These are phyloP conservation scores for Lagocephalus sceleratus DNA, from an alignment of 2,797 vertebrate genomes.

Conservation along the genomic window DNA sequence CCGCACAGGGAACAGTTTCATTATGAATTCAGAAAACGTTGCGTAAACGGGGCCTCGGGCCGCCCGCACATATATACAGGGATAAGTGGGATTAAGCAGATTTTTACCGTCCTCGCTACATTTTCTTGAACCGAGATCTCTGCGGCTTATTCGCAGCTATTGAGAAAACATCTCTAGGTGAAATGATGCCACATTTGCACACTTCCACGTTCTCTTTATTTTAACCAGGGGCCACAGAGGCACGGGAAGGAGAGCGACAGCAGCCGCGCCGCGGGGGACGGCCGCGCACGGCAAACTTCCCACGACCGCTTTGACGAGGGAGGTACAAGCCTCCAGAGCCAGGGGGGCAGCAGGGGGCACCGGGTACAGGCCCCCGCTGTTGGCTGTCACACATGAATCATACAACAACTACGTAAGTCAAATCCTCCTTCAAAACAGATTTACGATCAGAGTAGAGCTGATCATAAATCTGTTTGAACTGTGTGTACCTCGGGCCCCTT, in stretches of 20 bases:
- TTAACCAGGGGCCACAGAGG: conserved; percentile 84
- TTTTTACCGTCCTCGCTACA: conserved; percentile 25
- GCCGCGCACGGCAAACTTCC: conserved; percentile 81
- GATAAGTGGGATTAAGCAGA: conserved; percentile 35
- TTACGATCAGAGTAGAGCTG: conserved; percentile 36
- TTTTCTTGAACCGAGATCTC: conserved; percentile 6
- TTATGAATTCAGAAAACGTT: too few species aligned
- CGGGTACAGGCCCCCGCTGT: conserved; percentile 85
- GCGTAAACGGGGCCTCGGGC: too few species aligned
- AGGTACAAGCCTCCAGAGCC: conserved; percentile 79
- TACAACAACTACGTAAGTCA: conserved; percentile 97
- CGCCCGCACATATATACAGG: conserved; percentile 10
- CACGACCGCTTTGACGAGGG: conserved; percentile 78
- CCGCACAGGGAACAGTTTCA: too few species aligned
- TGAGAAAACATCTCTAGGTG: conserved; percentile 8
- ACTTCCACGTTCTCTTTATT: conserved; percentile 26
- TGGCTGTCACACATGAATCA: conserved; percentile 82
- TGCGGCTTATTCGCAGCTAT: conserved; percentile 6
- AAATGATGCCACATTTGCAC: conserved; percentile 18
- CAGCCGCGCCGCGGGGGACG: conserved; percentile 82
- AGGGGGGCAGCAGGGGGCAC: conserved; percentile 77
- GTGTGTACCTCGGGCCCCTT: conserved; percentile 42
- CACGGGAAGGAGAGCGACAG: conserved; percentile 78
- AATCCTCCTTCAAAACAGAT: too few species aligned
- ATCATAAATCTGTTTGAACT: conserved; percentile 37